phyloP scores from a whole-genome alignment of 1,140 invertebrate genomes.

The Solen grandis region DNA sequence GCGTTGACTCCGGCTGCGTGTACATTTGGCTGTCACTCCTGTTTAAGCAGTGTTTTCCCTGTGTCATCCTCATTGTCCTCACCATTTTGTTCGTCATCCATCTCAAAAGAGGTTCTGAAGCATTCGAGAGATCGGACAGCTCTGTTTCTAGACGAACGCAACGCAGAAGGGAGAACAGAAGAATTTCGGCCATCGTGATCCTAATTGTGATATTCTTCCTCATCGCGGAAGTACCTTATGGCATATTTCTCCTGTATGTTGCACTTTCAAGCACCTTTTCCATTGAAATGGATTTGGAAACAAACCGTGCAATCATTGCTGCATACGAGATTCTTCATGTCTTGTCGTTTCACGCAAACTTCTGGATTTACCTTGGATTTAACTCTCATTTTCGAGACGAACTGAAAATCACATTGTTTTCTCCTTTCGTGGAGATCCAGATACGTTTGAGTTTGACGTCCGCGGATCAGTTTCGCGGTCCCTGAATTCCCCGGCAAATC shows the following conservation, averaged over 20 bases:
- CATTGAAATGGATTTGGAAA: neutral
- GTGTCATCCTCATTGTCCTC: neutral
- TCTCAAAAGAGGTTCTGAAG: neutral
- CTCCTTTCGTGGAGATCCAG: too few relatives aligned
- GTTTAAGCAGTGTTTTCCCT: constrained; percentile 22
- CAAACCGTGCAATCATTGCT: constrained; percentile 10
- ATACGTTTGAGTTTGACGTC: too few relatives aligned
- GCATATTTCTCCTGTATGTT: constrained; percentile 14
- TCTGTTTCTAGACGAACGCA: constrained; percentile 9
- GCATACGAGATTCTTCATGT: constrained; percentile 37
- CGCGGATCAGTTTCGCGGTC: too few relatives aligned
- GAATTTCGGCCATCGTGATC: constrained; percentile 40
- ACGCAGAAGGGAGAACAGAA: constrained; percentile 8
- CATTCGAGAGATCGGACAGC: constrained; percentile 13
- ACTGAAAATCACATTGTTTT: too few relatives aligned
- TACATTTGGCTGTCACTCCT: constrained; percentile 35
- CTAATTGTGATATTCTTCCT: constrained; percentile 39
- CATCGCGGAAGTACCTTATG: constrained; percentile 48
- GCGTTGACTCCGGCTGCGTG: neutral
- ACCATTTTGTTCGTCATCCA: constrained; percentile 19
- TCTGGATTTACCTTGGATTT: constrained; percentile 56
- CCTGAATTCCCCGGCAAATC: too few relatives aligned
- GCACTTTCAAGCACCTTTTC: neutral
- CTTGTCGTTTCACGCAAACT: constrained; percentile 51
- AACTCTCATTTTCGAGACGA: too few relatives aligned